Percentiles rank a stretch among this genome's conserved stretches.
These are phyloP conservation scores for Dromas ardeola DNA, from an alignment of 2,113 vertebrate genomes.

Conservation along the genomic window DNA sequence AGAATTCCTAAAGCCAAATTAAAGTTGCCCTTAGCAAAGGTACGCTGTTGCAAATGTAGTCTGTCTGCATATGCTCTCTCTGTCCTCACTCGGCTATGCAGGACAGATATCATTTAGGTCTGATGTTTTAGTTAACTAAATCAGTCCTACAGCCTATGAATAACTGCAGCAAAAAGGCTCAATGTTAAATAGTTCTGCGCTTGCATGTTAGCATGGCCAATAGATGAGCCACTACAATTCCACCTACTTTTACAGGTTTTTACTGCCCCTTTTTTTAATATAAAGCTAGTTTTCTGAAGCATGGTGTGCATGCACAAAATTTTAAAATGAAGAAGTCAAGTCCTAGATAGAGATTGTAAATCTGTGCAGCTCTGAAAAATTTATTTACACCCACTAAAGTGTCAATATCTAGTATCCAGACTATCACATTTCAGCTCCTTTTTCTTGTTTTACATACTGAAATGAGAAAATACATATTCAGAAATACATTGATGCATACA, in stretches of 20 bases:
- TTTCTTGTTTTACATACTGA: not conserved
- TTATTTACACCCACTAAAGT: not conserved
- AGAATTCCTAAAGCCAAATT: not conserved
- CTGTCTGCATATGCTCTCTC: not conserved
- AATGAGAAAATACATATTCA: not conserved
- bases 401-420: not conserved
- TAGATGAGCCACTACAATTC: not conserved
- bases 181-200: not conserved
- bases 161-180: not conserved
- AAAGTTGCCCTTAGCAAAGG: not conserved
- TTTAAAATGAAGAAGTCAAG: not conserved
- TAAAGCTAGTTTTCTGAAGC: not conserved
- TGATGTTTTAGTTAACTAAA: conserved; percentile 10
- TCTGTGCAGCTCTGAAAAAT: not conserved
- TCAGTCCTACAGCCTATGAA: not conserved
- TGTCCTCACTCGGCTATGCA: fast-evolving
- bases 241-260: not conserved
- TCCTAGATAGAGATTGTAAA: not conserved
- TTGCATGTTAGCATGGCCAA: not conserved
- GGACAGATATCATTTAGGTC: not conserved
- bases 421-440: not conserved
- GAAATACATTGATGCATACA: not conserved
- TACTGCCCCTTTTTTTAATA: not conserved
- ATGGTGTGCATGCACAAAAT: not conserved
- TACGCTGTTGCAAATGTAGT: not conserved